phyloP scores from a whole-genome alignment of 2,113 vertebrate species.

The Rhabdomys dilectus region DNA sequence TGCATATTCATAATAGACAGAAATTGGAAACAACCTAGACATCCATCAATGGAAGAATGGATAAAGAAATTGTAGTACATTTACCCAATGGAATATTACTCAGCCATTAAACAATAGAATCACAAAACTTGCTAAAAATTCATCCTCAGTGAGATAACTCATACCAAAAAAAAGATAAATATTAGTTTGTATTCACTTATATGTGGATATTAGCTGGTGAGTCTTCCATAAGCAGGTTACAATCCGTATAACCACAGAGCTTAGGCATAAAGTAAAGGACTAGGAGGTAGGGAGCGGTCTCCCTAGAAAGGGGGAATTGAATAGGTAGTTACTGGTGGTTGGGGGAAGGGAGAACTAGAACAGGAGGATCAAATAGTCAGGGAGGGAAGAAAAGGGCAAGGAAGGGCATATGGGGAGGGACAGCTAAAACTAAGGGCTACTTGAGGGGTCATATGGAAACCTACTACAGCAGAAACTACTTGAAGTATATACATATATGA shows the following conservation, averaged over 20 bases:
- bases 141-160: background rate
- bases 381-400: background rate
- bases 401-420: background rate
- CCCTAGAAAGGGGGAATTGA: background rate
- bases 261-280: background rate
- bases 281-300: background rate
- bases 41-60: background rate
- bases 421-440: background rate
- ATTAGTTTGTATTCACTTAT: background rate
- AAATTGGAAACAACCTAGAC: background rate
- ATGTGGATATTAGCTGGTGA: background rate
- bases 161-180: background rate
- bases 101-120: background rate
- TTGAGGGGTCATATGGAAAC: background rate
- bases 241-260: background rate
- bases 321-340: background rate
- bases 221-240: background rate
- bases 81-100: background rate
- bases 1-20: background rate
- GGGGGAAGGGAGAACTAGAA: background rate
- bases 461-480: background rate
- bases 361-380: background rate
- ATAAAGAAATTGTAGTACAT: background rate
- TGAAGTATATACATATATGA: background rate
- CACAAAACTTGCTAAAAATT: background rate